phyloP scores from a whole-genome alignment of 1,140 invertebrate species.

The Polypedilum vanderplanki region DNA sequence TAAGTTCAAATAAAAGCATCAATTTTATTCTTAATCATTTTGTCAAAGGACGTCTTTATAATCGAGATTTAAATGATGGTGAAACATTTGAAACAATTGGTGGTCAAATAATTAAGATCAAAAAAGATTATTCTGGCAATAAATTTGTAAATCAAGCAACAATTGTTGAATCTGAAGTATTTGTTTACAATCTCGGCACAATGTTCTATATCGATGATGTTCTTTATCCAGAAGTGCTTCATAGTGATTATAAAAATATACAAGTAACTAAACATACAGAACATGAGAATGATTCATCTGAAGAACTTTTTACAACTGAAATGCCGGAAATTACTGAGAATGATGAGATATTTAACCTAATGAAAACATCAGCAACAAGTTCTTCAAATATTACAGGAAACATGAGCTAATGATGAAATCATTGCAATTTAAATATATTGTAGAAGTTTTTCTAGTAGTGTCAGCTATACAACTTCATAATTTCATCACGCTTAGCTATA shows the following conservation, averaged over 20 bases:
- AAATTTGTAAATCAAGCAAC: constrained; percentile 50
- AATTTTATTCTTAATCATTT: constrained; percentile 56
- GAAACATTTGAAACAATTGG: constrained; percentile 48
- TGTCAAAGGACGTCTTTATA: constrained; percentile 52
- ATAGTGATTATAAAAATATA: constrained; percentile 34
- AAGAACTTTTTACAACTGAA: constrained; percentile 29
- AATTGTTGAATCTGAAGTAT: constrained; percentile 52
- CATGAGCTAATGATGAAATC: too few species aligned
- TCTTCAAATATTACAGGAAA: too few species aligned
- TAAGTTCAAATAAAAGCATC: constrained; percentile 48
- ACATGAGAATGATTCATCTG: constrained; percentile 25
- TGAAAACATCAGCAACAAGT: too few species aligned
- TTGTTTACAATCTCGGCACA: constrained; percentile 55
- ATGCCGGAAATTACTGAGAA: constrained; percentile 32
- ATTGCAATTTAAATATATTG: too few species aligned
- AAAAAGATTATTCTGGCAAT: constrained; percentile 44
- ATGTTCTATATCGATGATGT: constrained; percentile 55
- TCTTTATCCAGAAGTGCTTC: constrained; percentile 46
- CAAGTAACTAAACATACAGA: too few species aligned
- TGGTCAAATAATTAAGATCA: constrained; percentile 48
- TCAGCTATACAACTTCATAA: too few species aligned
- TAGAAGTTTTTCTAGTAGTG: too few species aligned
- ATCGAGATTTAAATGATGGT: constrained; percentile 50
- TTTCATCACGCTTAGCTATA: too few species aligned
- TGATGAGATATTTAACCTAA: too few species aligned